Conservation (phyloP, 2,888 invertebrate species). For the Leptogaster cylindrica region DNA sequence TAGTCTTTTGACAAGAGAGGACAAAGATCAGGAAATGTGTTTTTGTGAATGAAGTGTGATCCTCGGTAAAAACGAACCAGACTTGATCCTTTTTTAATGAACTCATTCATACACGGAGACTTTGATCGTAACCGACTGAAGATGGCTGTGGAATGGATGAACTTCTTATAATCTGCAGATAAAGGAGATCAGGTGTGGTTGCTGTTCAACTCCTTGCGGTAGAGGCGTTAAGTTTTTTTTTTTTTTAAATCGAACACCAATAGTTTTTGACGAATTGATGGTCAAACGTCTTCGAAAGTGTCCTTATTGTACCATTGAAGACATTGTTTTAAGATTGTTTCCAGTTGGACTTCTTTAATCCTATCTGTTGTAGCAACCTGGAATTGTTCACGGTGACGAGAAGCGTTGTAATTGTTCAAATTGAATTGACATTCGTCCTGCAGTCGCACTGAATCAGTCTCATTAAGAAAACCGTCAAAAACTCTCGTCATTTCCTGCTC, state of each 20-base stretch:
- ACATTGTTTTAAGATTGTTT: too few species aligned
- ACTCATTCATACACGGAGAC: conserved; percentile 39
- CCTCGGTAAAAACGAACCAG: conserved; percentile 17
- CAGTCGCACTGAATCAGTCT: conserved; percentile 5
- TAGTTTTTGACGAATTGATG: too few species aligned
- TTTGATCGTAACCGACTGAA: conserved; percentile 36
- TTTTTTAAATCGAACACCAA: too few species aligned
- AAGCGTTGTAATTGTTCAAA: too few species aligned
- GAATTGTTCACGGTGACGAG: too few species aligned
- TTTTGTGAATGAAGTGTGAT: conserved; percentile 44
- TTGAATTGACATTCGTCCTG: too few species aligned
- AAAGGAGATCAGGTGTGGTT: neutral
- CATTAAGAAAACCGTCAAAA: conserved; percentile 7
- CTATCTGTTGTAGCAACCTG: too few species aligned
- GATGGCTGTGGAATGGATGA: neutral
- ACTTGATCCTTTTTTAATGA: conserved; percentile 43
- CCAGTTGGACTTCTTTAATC: too few species aligned
- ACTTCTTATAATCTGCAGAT: conserved; percentile 13
- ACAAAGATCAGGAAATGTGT: conserved; percentile 46
- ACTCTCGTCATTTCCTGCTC: conserved; percentile 15
- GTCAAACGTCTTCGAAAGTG: too few species aligned
- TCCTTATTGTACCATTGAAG: too few species aligned
- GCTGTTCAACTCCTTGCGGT: neutral
- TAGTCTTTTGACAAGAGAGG: conserved; percentile 18
- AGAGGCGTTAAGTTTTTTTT: neutral